Percentiles rank a stretch among this genome's conserved stretches.
phyloP scores from a whole-genome alignment of 2,113 vertebrate genomes.

The Cyanocitta stelleri region DNA sequence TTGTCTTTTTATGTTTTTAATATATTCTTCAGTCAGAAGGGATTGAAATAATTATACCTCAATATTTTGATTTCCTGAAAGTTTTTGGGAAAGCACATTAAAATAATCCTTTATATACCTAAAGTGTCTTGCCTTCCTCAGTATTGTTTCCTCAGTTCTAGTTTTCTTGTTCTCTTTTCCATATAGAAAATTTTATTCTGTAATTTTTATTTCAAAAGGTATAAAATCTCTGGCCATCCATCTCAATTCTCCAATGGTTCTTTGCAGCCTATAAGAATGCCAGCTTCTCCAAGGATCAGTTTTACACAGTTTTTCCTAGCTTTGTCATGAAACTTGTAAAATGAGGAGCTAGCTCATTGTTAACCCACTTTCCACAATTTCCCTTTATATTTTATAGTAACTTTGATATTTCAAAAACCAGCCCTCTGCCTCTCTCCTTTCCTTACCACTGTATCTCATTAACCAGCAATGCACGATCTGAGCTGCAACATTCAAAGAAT shows the following conservation, averaged over 20 bases:
- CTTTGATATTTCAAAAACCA: not conserved
- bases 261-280: not conserved
- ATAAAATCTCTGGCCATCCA: not conserved
- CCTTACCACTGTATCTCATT: not conserved
- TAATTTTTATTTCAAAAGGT: not conserved
- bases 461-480: not conserved
- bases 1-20: not conserved
- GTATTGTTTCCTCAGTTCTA: not conserved
- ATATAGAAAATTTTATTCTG: not conserved
- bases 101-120: not conserved
- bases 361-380: not conserved
- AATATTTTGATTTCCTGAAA: not conserved
- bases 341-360: not conserved
- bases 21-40: not conserved
- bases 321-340: not conserved
- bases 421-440: not conserved
- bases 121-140: not conserved
- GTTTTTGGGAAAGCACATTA: not conserved
- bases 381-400: not conserved
- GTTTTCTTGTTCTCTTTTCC: not conserved
- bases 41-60: not conserved
- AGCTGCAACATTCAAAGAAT: not conserved
- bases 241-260: not conserved
- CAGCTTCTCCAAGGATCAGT: not conserved
- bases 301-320: not conserved